phyloP scores from a whole-genome alignment of 2,888 invertebrate genomes.

The Polietes domitor region DNA sequence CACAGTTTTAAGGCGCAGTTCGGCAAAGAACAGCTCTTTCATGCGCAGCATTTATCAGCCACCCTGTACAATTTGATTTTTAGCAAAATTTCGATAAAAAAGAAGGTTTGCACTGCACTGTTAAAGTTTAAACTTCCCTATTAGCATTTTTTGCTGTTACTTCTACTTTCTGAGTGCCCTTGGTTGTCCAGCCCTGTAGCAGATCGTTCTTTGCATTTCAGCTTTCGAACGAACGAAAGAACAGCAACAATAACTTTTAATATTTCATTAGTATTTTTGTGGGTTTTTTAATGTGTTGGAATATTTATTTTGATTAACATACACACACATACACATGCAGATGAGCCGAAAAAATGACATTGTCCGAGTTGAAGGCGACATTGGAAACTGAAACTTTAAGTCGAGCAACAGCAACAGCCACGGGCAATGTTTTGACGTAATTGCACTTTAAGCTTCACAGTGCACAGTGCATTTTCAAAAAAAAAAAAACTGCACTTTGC shows the following conservation, averaged over 20 bases:
- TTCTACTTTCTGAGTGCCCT: too few relatives aligned
- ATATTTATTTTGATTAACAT: constrained; percentile 69
- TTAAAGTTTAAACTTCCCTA: too few relatives aligned
- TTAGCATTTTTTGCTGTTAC: too few relatives aligned
- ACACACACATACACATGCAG: neutral
- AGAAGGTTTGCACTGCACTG: too few relatives aligned
- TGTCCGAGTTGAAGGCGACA: constrained; percentile 78
- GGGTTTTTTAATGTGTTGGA: neutral
- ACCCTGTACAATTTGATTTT: too few relatives aligned
- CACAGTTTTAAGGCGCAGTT: too few relatives aligned
- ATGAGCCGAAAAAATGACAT: constrained; percentile 70
- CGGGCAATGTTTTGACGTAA: constrained; percentile 56
- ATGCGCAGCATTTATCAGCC: too few relatives aligned
- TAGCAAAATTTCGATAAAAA: too few relatives aligned
- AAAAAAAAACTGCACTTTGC: constrained; percentile 3
- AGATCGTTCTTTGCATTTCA: neutral
- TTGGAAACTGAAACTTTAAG: constrained; percentile 71
- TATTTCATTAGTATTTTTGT: constrained; percentile 27
- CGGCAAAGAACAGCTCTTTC: too few relatives aligned
- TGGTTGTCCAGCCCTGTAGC: too few relatives aligned
- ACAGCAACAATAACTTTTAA: neutral
- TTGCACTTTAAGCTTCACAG: constrained; percentile 6
- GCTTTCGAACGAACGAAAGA: neutral
- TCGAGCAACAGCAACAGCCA: constrained; percentile 36
- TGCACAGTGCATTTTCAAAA: constrained; percentile 3